These are phyloP conservation scores for Aix galericulata DNA, from an alignment of 2,113 vertebrate species.

Conservation along the genomic window DNA sequence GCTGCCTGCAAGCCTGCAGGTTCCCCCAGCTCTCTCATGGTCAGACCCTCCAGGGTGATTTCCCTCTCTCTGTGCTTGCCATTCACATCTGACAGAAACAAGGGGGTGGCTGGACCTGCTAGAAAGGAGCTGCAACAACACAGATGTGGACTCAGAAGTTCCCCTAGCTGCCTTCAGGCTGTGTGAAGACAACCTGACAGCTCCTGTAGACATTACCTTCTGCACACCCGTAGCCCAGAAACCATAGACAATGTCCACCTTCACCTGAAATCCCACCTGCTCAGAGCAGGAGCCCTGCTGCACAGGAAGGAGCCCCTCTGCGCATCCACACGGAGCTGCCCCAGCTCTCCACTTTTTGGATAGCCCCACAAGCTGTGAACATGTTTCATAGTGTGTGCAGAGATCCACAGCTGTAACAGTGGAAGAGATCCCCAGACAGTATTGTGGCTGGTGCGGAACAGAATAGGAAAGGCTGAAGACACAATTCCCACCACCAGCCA, in stretches of 20 bases:
- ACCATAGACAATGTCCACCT: no score
- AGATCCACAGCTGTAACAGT: background rate
- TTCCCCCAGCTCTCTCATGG: background rate
- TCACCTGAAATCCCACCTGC: accelerated
- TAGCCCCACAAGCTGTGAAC: background rate
- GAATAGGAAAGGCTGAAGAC: background rate
- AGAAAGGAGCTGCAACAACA: background rate
- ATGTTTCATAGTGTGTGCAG: no score
- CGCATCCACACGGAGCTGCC: accelerated
- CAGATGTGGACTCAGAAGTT: background rate
- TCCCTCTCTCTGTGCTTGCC: background rate
- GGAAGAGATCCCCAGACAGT: accelerated
- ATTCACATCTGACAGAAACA: background rate
- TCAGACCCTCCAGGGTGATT: background rate
- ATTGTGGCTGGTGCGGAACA: background rate
- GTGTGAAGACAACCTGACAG: accelerated
- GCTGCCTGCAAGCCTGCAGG: background rate
- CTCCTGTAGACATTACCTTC: accelerated
- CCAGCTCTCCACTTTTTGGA: background rate
- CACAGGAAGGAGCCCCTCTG: background rate
- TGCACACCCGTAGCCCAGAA: accelerated
- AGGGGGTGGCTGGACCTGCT: background rate
- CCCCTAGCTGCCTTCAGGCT: background rate
- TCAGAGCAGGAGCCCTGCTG: background rate
- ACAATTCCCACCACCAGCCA: accelerated